These are phyloP conservation scores for Baronia brevicornis DNA, from an alignment of 2,888 invertebrate species.

Conservation along the genomic window DNA sequence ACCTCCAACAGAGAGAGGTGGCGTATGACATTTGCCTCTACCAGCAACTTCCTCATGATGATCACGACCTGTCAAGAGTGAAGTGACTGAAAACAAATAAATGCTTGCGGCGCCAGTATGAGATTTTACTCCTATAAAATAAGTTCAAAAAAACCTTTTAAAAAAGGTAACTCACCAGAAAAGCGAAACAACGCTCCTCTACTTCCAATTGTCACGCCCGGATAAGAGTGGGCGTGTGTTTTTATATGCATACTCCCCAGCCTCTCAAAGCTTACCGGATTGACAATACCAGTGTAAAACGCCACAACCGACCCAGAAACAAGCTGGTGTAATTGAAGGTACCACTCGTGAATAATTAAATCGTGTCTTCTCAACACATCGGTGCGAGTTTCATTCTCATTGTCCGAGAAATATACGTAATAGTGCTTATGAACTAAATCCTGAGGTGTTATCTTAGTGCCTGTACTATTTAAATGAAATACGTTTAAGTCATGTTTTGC, in stretches of 20 bases:
- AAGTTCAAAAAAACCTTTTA: too few species aligned
- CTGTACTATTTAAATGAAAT: conserved; percentile 25
- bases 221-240: conserved; percentile 13
- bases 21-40: background rate
- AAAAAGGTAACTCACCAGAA: conserved; percentile 41
- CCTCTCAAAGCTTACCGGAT: conserved; percentile 30
- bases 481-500: conserved; percentile 27
- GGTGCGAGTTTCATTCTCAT: conserved; percentile 25
- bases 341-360: conserved; percentile 36
- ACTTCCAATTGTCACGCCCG: conserved; percentile 32
- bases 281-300: conserved; percentile 50
- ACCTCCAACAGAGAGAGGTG: background rate
- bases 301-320: conserved; percentile 35
- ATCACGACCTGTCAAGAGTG: background rate
- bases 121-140: background rate
- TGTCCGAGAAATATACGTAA: conserved; percentile 45
- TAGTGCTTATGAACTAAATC: conserved; percentile 32
- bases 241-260: conserved; percentile 20
- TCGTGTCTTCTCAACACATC: conserved; percentile 41
- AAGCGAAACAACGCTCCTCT: conserved; percentile 39
- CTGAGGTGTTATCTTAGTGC: conserved; percentile 23
- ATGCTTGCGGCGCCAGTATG: background rate
- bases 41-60: background rate
- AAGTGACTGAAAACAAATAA: background rate
- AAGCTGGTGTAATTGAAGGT: conserved; percentile 24